Conservation (phyloP, 2,113 vertebrate species). For the Bufo gargarizans region DNA sequence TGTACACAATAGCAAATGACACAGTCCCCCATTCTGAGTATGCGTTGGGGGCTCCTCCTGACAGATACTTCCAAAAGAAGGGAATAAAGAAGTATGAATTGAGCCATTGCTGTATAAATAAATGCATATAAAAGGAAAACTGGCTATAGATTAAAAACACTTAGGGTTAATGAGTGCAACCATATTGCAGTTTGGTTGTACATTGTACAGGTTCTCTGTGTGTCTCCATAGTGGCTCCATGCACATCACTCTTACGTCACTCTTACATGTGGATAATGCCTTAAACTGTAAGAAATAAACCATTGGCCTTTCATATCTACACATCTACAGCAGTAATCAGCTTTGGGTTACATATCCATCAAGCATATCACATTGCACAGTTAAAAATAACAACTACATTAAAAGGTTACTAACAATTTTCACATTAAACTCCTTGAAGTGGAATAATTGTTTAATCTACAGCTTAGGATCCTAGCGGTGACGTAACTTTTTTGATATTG, state of each 20-base stretch:
- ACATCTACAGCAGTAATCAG: background rate
- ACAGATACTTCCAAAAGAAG: too few species aligned
- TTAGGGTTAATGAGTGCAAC: too few species aligned
- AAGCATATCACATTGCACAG: conserved; percentile 27
- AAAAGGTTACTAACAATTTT: conserved; percentile 37
- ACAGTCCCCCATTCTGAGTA: too few species aligned
- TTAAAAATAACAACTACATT: background rate
- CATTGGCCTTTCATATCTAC: background rate
- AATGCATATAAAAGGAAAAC: too few species aligned
- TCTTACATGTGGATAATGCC: background rate
- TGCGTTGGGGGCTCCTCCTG: too few species aligned
- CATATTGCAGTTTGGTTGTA: background rate
- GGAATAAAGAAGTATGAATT: too few species aligned
- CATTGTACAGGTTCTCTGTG: background rate
- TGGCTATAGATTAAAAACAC: too few species aligned
- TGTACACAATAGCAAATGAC: too few species aligned
- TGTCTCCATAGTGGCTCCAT: background rate
- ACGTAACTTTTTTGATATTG: background rate
- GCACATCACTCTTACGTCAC: background rate
- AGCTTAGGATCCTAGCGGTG: background rate
- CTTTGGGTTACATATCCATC: conserved; percentile 5
- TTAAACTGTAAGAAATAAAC: background rate
- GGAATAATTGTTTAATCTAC: conserved; percentile 27
- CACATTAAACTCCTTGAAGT: background rate
- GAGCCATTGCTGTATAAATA: too few species aligned